phyloP scores from a whole-genome alignment of 2,113 vertebrate species.

The Haplotaxodon microlepis region DNA sequence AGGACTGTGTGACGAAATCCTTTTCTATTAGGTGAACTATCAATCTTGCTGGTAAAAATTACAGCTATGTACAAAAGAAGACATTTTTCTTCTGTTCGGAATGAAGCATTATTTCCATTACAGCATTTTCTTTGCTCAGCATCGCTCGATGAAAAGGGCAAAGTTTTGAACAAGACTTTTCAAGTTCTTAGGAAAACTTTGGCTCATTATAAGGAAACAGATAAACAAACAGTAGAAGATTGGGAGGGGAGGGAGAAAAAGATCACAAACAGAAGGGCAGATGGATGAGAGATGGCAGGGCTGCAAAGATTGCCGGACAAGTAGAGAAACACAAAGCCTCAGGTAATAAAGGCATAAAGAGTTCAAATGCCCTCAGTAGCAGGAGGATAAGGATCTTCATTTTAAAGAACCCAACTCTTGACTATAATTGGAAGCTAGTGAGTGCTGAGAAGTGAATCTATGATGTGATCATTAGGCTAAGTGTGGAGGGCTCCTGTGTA shows the following conservation, averaged over 20 bases:
- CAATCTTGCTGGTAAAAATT: neutral
- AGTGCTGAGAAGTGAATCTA: constrained; percentile 21
- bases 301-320: neutral
- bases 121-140: neutral
- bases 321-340: neutral
- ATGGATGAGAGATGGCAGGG: neutral
- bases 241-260: neutral
- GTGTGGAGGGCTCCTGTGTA: constrained; percentile 25
- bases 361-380: constrained; percentile 8
- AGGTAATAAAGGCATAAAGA: constrained; percentile 29
- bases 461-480: constrained; percentile 49
- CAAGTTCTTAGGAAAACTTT: neutral
- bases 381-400: constrained; percentile 27
- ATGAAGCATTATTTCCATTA: neutral
- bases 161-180: neutral
- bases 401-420: constrained; percentile 47
- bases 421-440: constrained; percentile 50
- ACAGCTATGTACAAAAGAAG: neutral
- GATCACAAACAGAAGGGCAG: neutral
- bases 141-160: neutral
- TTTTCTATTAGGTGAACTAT: neutral
- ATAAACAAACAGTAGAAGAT: neutral
- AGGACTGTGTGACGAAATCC: neutral
- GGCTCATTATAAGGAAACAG: neutral
- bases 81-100: neutral